Evolutionary conservation across 1,140 invertebrate genomes (phyloP).

Genomic region (Scaptomyza hsui): DNA sequence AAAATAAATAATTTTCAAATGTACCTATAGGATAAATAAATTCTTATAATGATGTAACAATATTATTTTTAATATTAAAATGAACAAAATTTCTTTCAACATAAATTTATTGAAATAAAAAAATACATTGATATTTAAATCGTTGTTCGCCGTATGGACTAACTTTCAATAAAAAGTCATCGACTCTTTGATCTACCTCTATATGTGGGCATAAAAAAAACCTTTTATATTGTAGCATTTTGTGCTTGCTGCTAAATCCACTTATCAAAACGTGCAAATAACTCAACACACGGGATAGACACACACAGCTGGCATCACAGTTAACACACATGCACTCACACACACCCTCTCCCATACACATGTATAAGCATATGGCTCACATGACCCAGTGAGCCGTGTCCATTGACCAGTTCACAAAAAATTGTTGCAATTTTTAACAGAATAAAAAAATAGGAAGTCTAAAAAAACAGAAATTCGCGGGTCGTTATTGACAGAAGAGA

Average conservation of each 20-base stretch:
- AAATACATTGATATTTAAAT: background rate
- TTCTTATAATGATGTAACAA: conserved; percentile 3
- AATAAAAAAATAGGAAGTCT: background rate
- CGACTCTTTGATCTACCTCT: conserved; percentile 20
- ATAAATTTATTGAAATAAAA: conserved; percentile 4
- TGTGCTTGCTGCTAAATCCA: conserved; percentile 54
- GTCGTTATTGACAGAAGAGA: background rate
- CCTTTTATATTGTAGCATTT: conserved; percentile 21
- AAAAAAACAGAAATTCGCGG: conserved; percentile 3
- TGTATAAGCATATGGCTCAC: conserved; percentile 15
- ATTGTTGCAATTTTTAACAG: conserved; percentile 41
- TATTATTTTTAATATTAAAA: background rate
- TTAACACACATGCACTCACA: conserved; percentile 9
- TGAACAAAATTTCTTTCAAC: background rate
- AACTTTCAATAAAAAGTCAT: background rate
- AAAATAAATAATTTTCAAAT: no score
- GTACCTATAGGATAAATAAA: conserved; percentile 6
- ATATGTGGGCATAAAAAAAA: conserved; percentile 12
- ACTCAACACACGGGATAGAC: conserved; percentile 62
- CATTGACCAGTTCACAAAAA: conserved; percentile 45
- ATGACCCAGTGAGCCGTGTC: conserved; percentile 63
- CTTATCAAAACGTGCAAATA: conserved; percentile 82
- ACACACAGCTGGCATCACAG: conserved; percentile 38
- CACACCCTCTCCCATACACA: conserved; percentile 1
- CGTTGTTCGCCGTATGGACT: background rate